Evolutionary conservation across 2,797 vertebrate genomes (phyloP), one percentile per base, ranked within the genome.

Genomic region (Philypnodon macrostomus): DNA sequence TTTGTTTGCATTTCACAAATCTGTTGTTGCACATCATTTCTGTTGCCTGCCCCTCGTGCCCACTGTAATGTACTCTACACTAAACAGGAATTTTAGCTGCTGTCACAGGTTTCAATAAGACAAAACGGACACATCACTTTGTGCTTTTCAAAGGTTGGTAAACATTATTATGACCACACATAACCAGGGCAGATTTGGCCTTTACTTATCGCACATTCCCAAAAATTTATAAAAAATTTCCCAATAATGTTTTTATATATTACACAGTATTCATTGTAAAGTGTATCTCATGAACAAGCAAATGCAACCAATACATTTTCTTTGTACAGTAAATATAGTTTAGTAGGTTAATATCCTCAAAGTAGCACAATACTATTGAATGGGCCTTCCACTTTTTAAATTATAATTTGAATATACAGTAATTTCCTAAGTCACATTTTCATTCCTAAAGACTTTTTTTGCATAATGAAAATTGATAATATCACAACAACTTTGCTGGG

Each of bases 391-490:
- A 80, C 88, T 86, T 87, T 86, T 87, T 74, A 81, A 88, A 88
- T 85, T 79, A 86, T 73, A 84, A 70, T 48, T 82, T 82, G 70
- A 87, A 87, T 82, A 78, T 79, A 87, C 79, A 85, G 71, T 84
- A 80, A 77, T 84, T 75, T 70, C 46, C 79, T 87, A 83, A 81
- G 71, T 88, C 80, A 87, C 75, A 63, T 79, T 72, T 89, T 56
- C 67, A 77, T 58, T 76, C 72, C 86, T 85, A 87, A 87, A 83
- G 77, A 75, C 85, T 87, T 80, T 72, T 89, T 85, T 92, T 92
- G 90, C 90, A 90, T 91, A 90, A 84, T 90, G 77, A 87, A 89
- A n/a, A 87, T 87, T 88, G 77, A 88, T 86, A 85, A 87, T 85
- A 85, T 87, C 83, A 83, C 86, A 41, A 89, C 79, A 83, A 80